Evolutionary conservation across 2,113 vertebrate species (phyloP).

Genomic region (Ifrita kowaldi): DNA sequence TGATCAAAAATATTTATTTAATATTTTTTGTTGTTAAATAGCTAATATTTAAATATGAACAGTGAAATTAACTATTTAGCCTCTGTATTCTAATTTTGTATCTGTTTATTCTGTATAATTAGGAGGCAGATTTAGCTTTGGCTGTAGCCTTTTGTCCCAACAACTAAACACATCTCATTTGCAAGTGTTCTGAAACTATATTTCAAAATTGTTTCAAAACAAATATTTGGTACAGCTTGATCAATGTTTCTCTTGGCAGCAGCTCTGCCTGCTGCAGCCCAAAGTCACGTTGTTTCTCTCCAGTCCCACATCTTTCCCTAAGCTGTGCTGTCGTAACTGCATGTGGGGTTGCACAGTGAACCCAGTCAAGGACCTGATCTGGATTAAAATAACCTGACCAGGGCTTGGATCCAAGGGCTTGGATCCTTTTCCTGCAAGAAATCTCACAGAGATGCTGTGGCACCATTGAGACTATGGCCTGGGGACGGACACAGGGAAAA

Average conservation of each 20-base stretch:
- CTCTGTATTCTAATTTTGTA: background rate
- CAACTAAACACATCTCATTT: background rate
- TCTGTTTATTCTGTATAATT: background rate
- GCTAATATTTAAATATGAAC: background rate
- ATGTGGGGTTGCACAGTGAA: background rate
- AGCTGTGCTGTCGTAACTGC: background rate
- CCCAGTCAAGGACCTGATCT: background rate
- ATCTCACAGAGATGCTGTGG: background rate
- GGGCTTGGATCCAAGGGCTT: no score
- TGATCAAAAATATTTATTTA: background rate
- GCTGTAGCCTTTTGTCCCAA: background rate
- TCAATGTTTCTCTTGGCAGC: conserved; percentile 11
- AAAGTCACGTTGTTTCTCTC: background rate
- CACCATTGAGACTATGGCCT: background rate
- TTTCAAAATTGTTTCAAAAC: conserved; percentile 6
- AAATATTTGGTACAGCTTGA: background rate
- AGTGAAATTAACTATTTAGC: background rate
- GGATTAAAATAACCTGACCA: conserved; percentile 6
- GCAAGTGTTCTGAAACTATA: background rate
- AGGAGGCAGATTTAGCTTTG: background rate
- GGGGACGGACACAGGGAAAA: background rate
- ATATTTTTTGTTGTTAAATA: background rate
- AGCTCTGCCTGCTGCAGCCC: background rate
- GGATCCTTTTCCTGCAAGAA: background rate
- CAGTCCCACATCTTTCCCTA: background rate